Conservation (phyloP, 2,888 invertebrate species). For the Dexiosoma caninum region DNA sequence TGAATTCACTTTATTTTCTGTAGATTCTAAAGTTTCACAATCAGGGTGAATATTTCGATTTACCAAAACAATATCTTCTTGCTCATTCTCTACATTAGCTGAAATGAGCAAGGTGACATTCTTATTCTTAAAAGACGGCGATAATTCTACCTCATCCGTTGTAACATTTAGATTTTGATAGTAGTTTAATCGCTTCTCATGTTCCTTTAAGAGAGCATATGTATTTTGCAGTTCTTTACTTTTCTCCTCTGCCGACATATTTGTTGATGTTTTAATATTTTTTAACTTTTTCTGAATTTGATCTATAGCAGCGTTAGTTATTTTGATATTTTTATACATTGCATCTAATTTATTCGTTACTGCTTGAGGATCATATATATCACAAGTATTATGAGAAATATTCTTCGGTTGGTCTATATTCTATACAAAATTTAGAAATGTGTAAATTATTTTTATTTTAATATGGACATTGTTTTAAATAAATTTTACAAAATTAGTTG, state of each 20-base stretch:
- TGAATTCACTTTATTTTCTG: background rate
- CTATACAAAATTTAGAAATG: background rate
- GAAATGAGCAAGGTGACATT: background rate
- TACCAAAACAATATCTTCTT: no score
- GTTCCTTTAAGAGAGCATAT: slow-evolving; percentile 34
- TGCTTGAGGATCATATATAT: background rate
- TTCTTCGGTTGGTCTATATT: no score
- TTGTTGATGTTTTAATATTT: slow-evolving; percentile 11
- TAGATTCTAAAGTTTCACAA: background rate
- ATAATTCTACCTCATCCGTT: background rate
- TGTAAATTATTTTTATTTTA: no score
- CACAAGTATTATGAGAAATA: no score
- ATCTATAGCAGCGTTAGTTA: slow-evolving; percentile 26
- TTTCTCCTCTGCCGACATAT: slow-evolving; percentile 14
- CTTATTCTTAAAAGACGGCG: background rate
- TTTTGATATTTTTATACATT: slow-evolving; percentile 16
- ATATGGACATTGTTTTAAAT: no score
- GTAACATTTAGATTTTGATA: slow-evolving; percentile 17
- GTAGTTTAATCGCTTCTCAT: slow-evolving; percentile 22
- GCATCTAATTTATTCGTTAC: slow-evolving; percentile 4
- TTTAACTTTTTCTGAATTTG: slow-evolving; percentile 22
- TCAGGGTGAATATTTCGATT: no score
- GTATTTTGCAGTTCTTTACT: slow-evolving; percentile 26
- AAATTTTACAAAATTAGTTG: no score
- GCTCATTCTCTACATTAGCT: background rate